Evolutionary conservation across 2,113 vertebrate species (phyloP).

Genomic region (Tachysurus fulvidraco): DNA sequence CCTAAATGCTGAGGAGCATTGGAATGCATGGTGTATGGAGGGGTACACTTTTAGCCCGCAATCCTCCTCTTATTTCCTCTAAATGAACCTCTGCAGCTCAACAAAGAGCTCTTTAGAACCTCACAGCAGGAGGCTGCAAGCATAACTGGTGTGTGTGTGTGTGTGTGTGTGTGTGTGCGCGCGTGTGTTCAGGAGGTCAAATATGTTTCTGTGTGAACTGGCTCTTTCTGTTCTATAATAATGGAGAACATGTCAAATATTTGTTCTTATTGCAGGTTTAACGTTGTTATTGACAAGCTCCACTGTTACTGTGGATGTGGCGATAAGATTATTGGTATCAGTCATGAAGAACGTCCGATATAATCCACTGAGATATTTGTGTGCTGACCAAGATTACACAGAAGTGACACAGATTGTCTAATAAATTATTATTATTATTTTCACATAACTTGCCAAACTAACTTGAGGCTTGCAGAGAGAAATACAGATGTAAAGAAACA

Average conservation of each 20-base stretch:
- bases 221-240: background rate
- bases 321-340: background rate
- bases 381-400: background rate
- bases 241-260: background rate
- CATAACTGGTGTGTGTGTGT: background rate
- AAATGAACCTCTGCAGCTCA: constrained; percentile 14
- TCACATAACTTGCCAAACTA: background rate
- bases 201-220: background rate
- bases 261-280: background rate
- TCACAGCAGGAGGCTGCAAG: constrained; percentile 28
- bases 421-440: background rate
- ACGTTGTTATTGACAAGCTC: background rate
- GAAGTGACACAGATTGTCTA: background rate
- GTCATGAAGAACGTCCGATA: background rate
- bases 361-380: background rate
- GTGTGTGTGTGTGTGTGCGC: background rate
- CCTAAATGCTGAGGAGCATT: background rate
- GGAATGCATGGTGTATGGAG: background rate
- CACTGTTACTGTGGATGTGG: background rate
- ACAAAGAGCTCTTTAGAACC: constrained; percentile 20
- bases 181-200: background rate
- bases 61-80: constrained; percentile 24
- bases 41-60: constrained; percentile 13
- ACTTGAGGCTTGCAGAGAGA: too few species aligned
- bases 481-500: background rate